Base-by-base conservation (phyloP, 2,888 invertebrate genomes). In the Caenorhabditis panamensis region DNA sequence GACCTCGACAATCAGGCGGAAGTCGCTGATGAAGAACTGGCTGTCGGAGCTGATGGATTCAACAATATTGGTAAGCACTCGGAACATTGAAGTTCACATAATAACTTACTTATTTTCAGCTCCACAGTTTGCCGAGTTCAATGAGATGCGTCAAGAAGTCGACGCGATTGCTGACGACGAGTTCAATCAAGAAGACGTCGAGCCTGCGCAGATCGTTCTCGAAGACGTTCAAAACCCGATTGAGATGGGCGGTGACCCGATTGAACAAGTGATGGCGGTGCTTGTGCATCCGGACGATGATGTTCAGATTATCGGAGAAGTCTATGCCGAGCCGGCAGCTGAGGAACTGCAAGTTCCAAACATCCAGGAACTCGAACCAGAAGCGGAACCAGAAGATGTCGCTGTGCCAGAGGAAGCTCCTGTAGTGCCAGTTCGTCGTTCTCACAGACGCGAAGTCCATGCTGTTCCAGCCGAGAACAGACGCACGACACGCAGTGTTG, bases 401-500 rank as follows among this genome's bases (percentile, higher is more conserved):
- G 36, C 36, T 8, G 22, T 28, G 28, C 31, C 24, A 13, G 56
- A 28, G 1, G 31, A 56, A 2, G 28, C 26, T 2, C 28, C 6
- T 56, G 56, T 18, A 3, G 11, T 4, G n/a, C n/a, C 58, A 31
- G 18, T 18, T 49, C 51, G 31, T 36, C 63, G 63, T 51, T 11
- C 22, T 63, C 51, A 28, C 3, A n/a, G 36, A 49, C 49, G 47
- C 13, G 41, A 41, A 3, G 41, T 11, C 5, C 9, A 5, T 8
- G 9, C 31, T 37, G 64, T 18, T 37, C 16, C 22, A 8, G 36
- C 22, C 36, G 66, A 73, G 5, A 56, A 28, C 8, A 54, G 73
- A 18, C 73, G 73, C 1, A 26, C n/a, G 1, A 59, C 66, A 41
- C 58, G 73, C 4, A 26, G 66, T 4, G 11, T 53, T 37, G 22